Conservation (phyloP, 2,113 vertebrate genomes). For the Myiozetetes cayanensis region DNA sequence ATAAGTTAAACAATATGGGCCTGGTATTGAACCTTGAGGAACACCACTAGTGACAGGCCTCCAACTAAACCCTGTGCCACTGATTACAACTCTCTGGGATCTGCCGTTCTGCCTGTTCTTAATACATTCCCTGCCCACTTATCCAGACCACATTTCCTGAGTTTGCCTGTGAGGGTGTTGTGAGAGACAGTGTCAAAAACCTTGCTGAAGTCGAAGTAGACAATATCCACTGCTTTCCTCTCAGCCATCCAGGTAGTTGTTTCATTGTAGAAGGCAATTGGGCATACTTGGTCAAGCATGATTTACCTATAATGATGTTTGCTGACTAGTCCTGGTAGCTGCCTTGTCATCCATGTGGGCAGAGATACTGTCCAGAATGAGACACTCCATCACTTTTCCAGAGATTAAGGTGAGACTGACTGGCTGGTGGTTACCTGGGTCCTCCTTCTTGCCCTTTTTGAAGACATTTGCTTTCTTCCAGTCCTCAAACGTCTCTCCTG, state of each 20-base stretch:
- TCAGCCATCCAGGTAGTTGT: background rate
- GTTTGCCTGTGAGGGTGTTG: background rate
- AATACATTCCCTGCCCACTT: background rate
- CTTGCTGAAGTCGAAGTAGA: background rate
- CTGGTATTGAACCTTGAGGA: background rate
- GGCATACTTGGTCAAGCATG: background rate
- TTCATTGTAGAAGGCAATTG: background rate
- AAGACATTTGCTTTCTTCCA: background rate
- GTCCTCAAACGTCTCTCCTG: background rate
- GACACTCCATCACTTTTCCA: background rate
- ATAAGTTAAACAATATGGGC: background rate
- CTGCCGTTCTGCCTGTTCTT: background rate
- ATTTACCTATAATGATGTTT: background rate
- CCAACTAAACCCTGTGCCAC: background rate
- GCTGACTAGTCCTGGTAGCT: background rate
- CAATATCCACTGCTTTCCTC: background rate
- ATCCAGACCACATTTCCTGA: background rate
- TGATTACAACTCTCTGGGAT: background rate
- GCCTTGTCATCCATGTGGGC: background rate
- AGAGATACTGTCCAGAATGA: background rate
- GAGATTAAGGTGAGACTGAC: background rate
- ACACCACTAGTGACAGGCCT: background rate
- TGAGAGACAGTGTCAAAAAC: background rate
- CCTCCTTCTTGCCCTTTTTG: background rate
- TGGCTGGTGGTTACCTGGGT: background rate